phyloP scores from a whole-genome alignment of 2,113 vertebrate genomes.

The Panthera tigris region DNA sequence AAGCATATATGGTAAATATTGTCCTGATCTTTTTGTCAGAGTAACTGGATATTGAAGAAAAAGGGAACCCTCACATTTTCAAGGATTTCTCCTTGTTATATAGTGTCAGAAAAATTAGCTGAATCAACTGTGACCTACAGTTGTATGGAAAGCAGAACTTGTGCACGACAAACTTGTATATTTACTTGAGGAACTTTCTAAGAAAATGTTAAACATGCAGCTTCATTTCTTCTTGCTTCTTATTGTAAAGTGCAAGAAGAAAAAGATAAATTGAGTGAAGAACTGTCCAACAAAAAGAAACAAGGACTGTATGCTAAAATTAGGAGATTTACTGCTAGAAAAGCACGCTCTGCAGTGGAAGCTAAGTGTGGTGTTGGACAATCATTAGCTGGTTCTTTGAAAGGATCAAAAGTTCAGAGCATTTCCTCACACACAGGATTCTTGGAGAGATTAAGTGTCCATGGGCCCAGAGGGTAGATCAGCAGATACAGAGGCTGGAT shows the following conservation, averaged over 20 bases:
- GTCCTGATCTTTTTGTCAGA: background rate
- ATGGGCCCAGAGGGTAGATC: background rate
- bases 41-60: background rate
- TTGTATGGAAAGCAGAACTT: background rate
- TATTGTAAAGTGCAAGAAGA: background rate
- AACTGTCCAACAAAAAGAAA: background rate
- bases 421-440: background rate
- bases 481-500: background rate
- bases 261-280: background rate
- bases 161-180: background rate
- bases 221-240: background rate
- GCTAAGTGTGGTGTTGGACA: background rate
- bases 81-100: background rate
- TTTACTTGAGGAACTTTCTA: background rate
- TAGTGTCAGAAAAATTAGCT: background rate
- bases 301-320: background rate
- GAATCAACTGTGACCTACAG: background rate
- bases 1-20: background rate
- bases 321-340: background rate
- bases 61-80: background rate
- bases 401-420: background rate
- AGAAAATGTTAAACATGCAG: background rate
- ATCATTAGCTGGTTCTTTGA: background rate
- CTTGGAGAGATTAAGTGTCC: background rate
- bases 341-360: background rate